These are phyloP conservation scores for Drosophila subpulchrella DNA, from an alignment of 1,140 invertebrate genomes.

Conservation along the genomic window DNA sequence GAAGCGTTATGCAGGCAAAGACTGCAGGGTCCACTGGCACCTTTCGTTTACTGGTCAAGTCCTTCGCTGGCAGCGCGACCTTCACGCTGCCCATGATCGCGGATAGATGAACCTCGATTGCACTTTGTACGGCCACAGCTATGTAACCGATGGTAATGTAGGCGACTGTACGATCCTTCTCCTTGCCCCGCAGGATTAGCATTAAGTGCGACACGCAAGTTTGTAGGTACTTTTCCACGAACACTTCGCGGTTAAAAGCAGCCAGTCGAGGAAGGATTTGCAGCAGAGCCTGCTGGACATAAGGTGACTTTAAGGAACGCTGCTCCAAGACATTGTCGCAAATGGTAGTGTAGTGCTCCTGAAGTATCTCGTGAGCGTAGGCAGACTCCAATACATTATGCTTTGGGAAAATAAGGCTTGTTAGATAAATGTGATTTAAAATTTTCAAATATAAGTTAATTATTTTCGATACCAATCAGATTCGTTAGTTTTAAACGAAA, in stretches of 20 bases:
- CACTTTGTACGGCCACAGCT: constrained; percentile 94
- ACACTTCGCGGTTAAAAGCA: constrained; percentile 94
- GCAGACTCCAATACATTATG: constrained; percentile 91
- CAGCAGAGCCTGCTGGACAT: constrained; percentile 95
- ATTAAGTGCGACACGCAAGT: constrained; percentile 92
- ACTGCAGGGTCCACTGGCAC: constrained; percentile 93
- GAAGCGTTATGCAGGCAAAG: constrained; percentile 97
- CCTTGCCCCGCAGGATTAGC: constrained; percentile 89
- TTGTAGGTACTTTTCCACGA: constrained; percentile 91
- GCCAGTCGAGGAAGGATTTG: constrained; percentile 96
- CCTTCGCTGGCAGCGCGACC: constrained; percentile 91
- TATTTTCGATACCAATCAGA: neutral
- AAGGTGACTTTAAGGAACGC: constrained; percentile 89
- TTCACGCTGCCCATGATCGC: constrained; percentile 95
- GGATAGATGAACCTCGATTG: constrained; percentile 92
- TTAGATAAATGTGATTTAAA: neutral
- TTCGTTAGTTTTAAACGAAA: no score
- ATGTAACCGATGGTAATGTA: constrained; percentile 96
- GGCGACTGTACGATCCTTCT: constrained; percentile 93
- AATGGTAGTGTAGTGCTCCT: constrained; percentile 93
- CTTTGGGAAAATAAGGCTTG: constrained; percentile 17
- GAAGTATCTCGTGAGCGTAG: constrained; percentile 93
- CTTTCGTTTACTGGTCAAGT: constrained; percentile 90
- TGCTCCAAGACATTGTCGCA: constrained; percentile 92
- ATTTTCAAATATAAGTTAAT: neutral